phyloP scores from a whole-genome alignment of 2,888 invertebrate species.

The Drepanosiphum platanoidis region DNA sequence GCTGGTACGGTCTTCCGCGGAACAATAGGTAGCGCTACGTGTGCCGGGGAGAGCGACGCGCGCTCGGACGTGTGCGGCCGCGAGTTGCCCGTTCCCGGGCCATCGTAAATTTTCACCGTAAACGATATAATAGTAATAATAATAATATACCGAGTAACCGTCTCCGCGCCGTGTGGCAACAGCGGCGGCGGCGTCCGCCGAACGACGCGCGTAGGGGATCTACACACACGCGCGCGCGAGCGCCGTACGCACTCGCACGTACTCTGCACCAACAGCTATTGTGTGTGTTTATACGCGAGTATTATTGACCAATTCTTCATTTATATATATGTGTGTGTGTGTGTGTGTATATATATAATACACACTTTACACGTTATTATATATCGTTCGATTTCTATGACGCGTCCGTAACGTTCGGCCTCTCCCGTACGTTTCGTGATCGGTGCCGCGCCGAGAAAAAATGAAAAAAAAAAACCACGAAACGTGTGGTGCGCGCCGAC shows the following conservation, averaged over 20 bases:
- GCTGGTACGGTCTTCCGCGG: not conserved
- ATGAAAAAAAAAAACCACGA: too few species aligned
- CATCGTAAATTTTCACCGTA: not conserved
- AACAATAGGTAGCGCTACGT: slow-evolving; percentile 35
- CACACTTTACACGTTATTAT: too few species aligned
- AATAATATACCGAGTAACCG: not conserved
- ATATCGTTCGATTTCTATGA: not conserved
- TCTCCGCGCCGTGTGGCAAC: not conserved
- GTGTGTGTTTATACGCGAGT: not conserved
- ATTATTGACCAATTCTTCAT: not conserved
- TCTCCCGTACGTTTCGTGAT: not conserved
- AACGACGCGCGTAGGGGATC: not conserved
- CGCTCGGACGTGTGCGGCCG: not conserved
- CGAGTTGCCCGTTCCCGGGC: not conserved
- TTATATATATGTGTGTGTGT: too few species aligned
- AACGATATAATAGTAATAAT: too few species aligned
- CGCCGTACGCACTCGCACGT: not conserved
- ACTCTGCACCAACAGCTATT: not conserved
- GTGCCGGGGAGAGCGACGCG: not conserved
- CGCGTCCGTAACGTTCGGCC: not conserved
- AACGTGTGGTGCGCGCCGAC: too few species aligned
- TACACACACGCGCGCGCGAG: not conserved
- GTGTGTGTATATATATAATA: too few species aligned
- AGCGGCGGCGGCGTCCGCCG: too few species aligned
- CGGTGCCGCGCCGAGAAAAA: too few species aligned